Evolutionary conservation across 2,888 invertebrate species (phyloP).

Genomic region (Scotopteryx bipunctaria): DNA sequence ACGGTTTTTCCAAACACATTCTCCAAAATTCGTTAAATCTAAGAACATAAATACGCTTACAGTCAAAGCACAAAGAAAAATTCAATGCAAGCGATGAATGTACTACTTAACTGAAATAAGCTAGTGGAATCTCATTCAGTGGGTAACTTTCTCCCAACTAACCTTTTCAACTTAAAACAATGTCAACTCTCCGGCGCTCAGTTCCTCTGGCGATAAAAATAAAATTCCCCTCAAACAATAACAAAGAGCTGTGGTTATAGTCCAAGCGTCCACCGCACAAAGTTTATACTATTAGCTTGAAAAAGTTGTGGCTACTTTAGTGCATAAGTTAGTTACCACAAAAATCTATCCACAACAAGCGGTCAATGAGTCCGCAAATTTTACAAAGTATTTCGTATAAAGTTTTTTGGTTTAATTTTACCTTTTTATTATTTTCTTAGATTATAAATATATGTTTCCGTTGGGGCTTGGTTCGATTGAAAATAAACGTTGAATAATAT

Average conservation of each 20-base stretch:
- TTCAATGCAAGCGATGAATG: constrained; percentile 10
- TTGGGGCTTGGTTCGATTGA: too few relatives aligned
- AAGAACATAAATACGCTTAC: not conserved
- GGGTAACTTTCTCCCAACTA: constrained; percentile 32
- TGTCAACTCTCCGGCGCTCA: constrained; percentile 32
- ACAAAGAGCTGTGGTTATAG: constrained; percentile 41
- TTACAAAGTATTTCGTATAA: too few relatives aligned
- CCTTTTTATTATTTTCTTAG: too few relatives aligned
- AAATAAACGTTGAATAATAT: too few relatives aligned
- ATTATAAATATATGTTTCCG: too few relatives aligned
- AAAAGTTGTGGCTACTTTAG: not conserved
- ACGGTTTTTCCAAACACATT: too few relatives aligned
- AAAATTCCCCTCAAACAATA: constrained; percentile 50
- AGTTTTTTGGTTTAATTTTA: too few relatives aligned
- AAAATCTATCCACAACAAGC: too few relatives aligned
- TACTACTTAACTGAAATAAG: constrained; percentile 17
- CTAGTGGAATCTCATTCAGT: constrained; percentile 30
- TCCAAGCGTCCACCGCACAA: not conserved
- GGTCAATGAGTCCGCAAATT: too few relatives aligned
- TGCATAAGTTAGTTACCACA: too few relatives aligned
- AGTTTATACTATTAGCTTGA: not conserved
- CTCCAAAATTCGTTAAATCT: not conserved
- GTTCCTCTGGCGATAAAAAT: constrained; percentile 44
- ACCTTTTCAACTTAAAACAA: constrained; percentile 37
- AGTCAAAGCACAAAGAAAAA: constrained; percentile 9